phyloP scores from a whole-genome alignment of 2,888 invertebrate species.

The Diadromus collaris region DNA sequence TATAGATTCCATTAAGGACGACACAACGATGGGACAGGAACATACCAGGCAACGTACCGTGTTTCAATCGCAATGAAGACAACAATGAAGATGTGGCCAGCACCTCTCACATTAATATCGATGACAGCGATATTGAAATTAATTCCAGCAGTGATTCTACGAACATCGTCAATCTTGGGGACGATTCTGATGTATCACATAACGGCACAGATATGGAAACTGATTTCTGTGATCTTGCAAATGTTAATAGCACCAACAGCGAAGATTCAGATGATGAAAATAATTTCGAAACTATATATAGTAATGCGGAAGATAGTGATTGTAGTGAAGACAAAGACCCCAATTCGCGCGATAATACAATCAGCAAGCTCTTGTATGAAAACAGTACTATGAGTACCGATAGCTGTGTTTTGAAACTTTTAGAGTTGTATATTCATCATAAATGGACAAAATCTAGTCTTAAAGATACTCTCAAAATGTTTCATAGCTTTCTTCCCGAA shows the following conservation, averaged over 20 bases:
- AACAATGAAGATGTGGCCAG: neutral
- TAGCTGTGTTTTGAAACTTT: slow-evolving; percentile 33
- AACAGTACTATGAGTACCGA: slow-evolving; percentile 42
- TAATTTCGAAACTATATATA: neutral
- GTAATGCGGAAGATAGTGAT: slow-evolving; percentile 16
- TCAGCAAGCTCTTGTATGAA: slow-evolving; percentile 32
- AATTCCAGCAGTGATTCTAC: slow-evolving; percentile 12
- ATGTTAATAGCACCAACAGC: neutral
- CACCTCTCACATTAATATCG: slow-evolving; percentile 4
- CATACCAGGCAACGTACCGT: neutral
- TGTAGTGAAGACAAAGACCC: slow-evolving; percentile 12
- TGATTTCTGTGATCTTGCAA: slow-evolving; percentile 7
- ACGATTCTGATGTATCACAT: slow-evolving; percentile 4
- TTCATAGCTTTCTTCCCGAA: slow-evolving; percentile 44
- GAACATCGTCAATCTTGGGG: neutral
- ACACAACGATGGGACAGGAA: neutral
- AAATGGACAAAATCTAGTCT: slow-evolving; percentile 46
- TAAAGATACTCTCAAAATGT: slow-evolving; percentile 26
- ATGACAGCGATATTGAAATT: neutral
- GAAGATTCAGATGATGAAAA: neutral
- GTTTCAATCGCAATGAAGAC: neutral
- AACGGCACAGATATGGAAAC: slow-evolving; percentile 2
- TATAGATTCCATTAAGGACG: slow-evolving; percentile 13
- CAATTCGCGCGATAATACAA: slow-evolving; percentile 12
- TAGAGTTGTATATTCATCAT: slow-evolving; percentile 48